These are phyloP conservation scores for Prionace glauca DNA, from an alignment of 2,797 vertebrate species.

Conservation along the genomic window DNA sequence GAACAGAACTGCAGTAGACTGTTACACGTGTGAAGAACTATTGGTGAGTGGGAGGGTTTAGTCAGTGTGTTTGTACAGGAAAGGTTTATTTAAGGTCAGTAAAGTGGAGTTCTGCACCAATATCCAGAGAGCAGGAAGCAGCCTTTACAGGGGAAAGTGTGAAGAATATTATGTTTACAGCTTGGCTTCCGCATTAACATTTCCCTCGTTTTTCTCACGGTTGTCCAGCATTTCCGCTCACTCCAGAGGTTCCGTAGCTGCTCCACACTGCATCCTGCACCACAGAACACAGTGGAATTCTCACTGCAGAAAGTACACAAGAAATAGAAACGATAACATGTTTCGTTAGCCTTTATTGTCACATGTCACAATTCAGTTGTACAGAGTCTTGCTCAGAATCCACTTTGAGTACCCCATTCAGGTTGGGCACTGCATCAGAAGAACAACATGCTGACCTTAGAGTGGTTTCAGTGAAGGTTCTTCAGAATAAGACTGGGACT, in stretches of 20 bases:
- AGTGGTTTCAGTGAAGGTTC: not conserved
- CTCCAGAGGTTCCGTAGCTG: not conserved
- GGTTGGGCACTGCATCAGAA: not conserved
- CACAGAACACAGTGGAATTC: not conserved
- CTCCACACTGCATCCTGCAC: not conserved
- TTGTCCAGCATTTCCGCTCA: not conserved
- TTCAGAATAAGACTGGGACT: not conserved
- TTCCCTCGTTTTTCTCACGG: not conserved
- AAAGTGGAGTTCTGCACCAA: not conserved
- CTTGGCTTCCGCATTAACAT: not conserved
- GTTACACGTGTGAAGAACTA: not conserved
- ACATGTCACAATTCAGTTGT: not conserved
- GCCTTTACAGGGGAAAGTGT: conserved; percentile 1
- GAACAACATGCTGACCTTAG: not conserved
- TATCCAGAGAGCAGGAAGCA: not conserved
- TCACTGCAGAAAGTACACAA: not conserved
- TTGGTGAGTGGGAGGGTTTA: not conserved
- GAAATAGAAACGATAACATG: too few relatives aligned
- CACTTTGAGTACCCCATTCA: not conserved
- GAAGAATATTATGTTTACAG: not conserved
- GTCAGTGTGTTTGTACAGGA: not conserved
- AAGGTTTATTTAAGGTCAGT: not conserved
- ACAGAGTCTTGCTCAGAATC: not conserved
- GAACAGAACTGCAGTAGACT: conserved; percentile 15
- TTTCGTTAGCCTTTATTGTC: not conserved